Conservation (phyloP, 2,888 invertebrate genomes). For the Scaptodrosophila latifasciaeformis region DNA sequence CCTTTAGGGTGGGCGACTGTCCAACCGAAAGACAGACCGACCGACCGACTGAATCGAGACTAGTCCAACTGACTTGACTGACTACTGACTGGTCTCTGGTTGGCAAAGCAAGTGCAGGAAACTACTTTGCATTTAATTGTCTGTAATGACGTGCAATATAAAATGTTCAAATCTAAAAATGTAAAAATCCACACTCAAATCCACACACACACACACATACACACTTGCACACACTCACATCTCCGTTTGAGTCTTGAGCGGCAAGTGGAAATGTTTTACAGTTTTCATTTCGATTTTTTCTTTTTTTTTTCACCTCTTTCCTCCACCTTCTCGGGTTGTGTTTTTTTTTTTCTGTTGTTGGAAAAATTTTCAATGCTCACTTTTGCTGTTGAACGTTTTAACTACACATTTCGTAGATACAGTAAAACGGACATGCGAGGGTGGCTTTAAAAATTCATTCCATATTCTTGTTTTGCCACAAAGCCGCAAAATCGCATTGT, state of each 20-base stretch:
- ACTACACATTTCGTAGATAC: too few relatives aligned
- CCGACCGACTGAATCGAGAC: too few relatives aligned
- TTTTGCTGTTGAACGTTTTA: background rate
- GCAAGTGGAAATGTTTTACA: constrained; percentile 43
- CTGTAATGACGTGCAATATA: constrained; percentile 76
- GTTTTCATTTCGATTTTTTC: constrained; percentile 21
- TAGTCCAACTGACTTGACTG: too few relatives aligned
- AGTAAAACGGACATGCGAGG: constrained; percentile 12
- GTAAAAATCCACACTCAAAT: constrained; percentile 43
- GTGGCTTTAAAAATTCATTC: constrained; percentile 1
- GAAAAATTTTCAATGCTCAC: constrained; percentile 11
- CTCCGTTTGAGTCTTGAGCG: background rate
- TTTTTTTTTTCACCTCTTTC: background rate
- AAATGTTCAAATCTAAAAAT: constrained; percentile 73
- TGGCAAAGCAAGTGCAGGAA: constrained; percentile 72
- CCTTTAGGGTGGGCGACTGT: constrained; percentile 41
- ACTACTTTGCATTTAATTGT: constrained; percentile 76
- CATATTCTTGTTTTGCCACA: background rate
- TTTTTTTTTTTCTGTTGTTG: background rate
- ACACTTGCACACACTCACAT: background rate
- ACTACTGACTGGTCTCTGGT: constrained; percentile 20
- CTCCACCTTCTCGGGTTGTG: background rate
- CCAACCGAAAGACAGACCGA: background rate
- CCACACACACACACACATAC: background rate
- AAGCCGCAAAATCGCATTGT: too few relatives aligned